Evolutionary conservation across 2,797 vertebrate genomes (phyloP), one percentile per base, ranked within the genome.

Genomic region (Muscicapa striata): DNA sequence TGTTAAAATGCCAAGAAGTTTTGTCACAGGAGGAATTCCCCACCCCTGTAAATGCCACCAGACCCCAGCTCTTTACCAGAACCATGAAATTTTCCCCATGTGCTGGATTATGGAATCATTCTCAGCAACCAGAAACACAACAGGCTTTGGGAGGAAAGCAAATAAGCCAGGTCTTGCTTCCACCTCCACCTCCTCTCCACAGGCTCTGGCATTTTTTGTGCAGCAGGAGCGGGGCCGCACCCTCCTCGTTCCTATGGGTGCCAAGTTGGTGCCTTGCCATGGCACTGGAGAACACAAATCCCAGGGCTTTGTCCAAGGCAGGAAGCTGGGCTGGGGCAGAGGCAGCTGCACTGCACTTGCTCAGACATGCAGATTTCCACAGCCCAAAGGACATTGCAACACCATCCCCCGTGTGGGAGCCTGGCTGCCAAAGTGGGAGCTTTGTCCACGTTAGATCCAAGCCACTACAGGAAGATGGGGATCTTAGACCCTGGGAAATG

Each of bases 261-360:
- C 91, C 91, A 72, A 52, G 45, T 11, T 88, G 83, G 87, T 68
- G 82, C 34, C 34, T 82, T 93, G 94, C 79, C 82, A 89, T 2
- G 0, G 62, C 77, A 22, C 23, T 67, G 84, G 75, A 94, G 68
- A 77, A 87, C 75, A 49, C 91, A 87, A 8, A 83, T 68, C 79
- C 85, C 84, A 45, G 32, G 87, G 49, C 61, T 88, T 40, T 0
- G 0, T 88, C 82, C 94, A 58, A 68, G 93, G 78, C 81, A 89
- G 83, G 85, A 86, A 95, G 85, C 61, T 66, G 54, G 82, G 69
- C 79, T 87, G 52, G 32, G 13, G 72, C 61, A 68, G 66, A 94
- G 41, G 45, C 81, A 76, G 23, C 70, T 70, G 80, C 48, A 16
- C 1, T 41, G 63, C 59, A 51, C 91, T 90, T 91, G 93, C 89